A percentile compares a stretch with the other conserved stretches of the same genome.
These are phyloP conservation scores for Drosophila jambulina DNA, from an alignment of 1,140 invertebrate species.

Conservation along the genomic window DNA sequence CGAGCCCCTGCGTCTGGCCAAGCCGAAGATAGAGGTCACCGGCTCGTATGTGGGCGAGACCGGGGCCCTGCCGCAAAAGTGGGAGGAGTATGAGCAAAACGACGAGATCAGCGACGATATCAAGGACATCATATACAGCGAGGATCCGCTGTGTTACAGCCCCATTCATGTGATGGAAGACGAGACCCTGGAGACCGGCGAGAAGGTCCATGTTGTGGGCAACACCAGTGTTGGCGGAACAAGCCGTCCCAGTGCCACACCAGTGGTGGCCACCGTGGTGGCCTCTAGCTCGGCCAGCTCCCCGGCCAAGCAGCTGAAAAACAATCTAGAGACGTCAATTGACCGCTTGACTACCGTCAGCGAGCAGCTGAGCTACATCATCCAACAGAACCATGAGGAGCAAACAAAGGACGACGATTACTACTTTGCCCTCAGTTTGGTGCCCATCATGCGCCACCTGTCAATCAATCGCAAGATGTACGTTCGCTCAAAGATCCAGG, in stretches of 20 bases:
- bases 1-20: slow-evolving; percentile 58
- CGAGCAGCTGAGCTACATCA: slow-evolving; percentile 66
- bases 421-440: slow-evolving; percentile 69
- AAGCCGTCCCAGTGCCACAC: slow-evolving; percentile 3
- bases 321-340: slow-evolving; percentile 72
- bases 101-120: slow-evolving; percentile 72
- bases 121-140: slow-evolving; percentile 75
- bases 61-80: slow-evolving; percentile 70
- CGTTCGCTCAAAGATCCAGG: slow-evolving; percentile 72
- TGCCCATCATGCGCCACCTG: slow-evolving; percentile 66
- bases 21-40: slow-evolving; percentile 62
- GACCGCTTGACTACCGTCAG: slow-evolving; percentile 67
- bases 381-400: slow-evolving; percentile 69
- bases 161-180: slow-evolving; percentile 75
- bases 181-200: slow-evolving; percentile 50
- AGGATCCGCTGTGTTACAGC: slow-evolving; percentile 73
- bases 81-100: slow-evolving; percentile 74
- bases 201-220: slow-evolving; percentile 55
- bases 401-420: slow-evolving; percentile 68
- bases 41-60: slow-evolving; percentile 23
- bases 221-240: slow-evolving; percentile 4
- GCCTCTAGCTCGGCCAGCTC: slow-evolving; percentile 36
- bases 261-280: slow-evolving; percentile 59
- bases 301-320: slow-evolving; percentile 68
- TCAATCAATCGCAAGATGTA: slow-evolving; percentile 68